Evolutionary conservation across 2,888 invertebrate species (phyloP).

Genomic region (Eupithecia exiguata): DNA sequence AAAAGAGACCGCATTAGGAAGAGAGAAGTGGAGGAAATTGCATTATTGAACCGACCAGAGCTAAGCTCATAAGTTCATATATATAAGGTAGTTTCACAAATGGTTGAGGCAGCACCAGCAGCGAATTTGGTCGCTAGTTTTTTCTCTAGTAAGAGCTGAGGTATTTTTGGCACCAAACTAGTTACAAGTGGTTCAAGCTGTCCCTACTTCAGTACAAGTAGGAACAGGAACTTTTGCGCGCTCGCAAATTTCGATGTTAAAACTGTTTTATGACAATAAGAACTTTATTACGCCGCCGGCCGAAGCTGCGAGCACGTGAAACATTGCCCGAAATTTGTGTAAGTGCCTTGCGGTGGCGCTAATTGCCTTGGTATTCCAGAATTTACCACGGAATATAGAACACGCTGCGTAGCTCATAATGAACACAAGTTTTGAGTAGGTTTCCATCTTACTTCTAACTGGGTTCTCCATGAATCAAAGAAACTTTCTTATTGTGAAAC

Average conservation of each 20-base stretch:
- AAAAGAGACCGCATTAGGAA: too few relatives aligned
- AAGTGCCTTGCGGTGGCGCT: constrained; percentile 21
- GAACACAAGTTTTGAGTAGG: neutral
- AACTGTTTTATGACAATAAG: constrained; percentile 59
- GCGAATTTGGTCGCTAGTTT: neutral
- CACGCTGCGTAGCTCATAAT: neutral
- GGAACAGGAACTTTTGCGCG: constrained; percentile 58
- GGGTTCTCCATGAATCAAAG: neutral
- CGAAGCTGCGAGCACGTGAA: constrained; percentile 33
- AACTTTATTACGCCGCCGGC: constrained; percentile 43
- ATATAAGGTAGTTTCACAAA: neutral
- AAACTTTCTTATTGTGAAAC: neutral
- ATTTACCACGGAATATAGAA: neutral
- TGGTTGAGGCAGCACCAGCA: neutral
- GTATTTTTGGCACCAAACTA: neutral
- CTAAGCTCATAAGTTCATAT: too few relatives aligned
- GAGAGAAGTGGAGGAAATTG: too few relatives aligned
- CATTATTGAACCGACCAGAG: too few relatives aligned
- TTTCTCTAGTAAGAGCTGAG: neutral
- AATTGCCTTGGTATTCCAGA: constrained; percentile 23
- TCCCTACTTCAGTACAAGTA: constrained; percentile 58
- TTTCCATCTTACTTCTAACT: neutral
- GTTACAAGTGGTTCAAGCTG: neutral
- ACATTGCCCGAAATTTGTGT: constrained; percentile 28
- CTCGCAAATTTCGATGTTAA: constrained; percentile 61